Evolutionary conservation across 2,113 vertebrate species (phyloP).

Genomic region (Piaya cayana): DNA sequence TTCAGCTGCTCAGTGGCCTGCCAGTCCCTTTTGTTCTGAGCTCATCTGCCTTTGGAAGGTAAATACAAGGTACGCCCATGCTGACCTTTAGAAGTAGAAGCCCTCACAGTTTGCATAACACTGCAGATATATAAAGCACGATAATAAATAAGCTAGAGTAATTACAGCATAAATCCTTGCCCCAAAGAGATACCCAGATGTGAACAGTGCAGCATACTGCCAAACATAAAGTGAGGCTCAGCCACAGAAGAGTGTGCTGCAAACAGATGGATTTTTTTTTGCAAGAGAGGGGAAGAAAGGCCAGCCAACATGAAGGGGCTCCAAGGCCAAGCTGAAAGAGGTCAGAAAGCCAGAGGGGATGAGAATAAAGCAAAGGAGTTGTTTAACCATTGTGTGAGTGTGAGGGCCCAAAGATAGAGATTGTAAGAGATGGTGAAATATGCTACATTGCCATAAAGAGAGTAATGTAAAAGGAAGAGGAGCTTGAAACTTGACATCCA

Average conservation of each 20-base stretch:
- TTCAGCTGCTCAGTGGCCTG: background rate
- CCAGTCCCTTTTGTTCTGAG: slow-evolving; percentile 11
- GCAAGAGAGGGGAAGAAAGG: background rate
- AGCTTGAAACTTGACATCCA: background rate
- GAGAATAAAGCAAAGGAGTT: background rate
- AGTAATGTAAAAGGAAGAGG: background rate
- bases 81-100: slow-evolving; percentile 38
- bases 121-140: background rate
- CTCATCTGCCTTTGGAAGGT: background rate
- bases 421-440: background rate
- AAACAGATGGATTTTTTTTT: background rate
- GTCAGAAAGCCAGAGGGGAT: background rate
- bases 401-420: background rate
- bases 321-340: background rate
- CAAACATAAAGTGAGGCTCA: background rate
- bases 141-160: slow-evolving; percentile 26
- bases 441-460: background rate
- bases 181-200: slow-evolving; percentile 26
- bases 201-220: background rate
- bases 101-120: slow-evolving; percentile 18
- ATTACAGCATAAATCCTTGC: slow-evolving; percentile 35
- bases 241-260: background rate
- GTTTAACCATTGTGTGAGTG: background rate
- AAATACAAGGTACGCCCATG: slow-evolving; percentile 3
- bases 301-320: background rate